phyloP scores from a whole-genome alignment of 1,140 invertebrate species.

The Holcopasites calliopsidis region DNA sequence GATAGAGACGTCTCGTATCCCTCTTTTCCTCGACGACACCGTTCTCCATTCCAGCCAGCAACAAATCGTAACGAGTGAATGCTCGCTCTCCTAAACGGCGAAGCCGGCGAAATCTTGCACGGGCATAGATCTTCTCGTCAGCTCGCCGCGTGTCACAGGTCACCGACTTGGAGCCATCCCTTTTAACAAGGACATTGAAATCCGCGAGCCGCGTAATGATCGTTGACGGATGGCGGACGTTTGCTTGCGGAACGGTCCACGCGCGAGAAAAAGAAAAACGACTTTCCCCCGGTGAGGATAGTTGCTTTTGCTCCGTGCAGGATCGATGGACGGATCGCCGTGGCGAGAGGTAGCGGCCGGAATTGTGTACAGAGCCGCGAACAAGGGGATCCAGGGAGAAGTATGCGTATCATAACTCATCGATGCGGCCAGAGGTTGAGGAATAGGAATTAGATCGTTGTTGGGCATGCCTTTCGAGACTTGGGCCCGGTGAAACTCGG shows the following conservation, averaged over 20 bases:
- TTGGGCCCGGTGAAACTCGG: slow-evolving; percentile 33
- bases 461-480: slow-evolving; percentile 4
- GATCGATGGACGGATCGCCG: slow-evolving; percentile 32
- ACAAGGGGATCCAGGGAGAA: slow-evolving; percentile 6
- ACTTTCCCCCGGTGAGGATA: slow-evolving; percentile 24
- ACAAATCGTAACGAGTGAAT: slow-evolving; percentile 26
- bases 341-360: slow-evolving; percentile 27
- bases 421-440: slow-evolving; percentile 26
- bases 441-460: slow-evolving; percentile 42
- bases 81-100: not conserved
- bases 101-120: slow-evolving; percentile 1
- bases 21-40: not conserved
- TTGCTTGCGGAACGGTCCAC: not conserved
- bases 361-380: slow-evolving; percentile 9
- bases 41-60: not conserved
- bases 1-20: slow-evolving; percentile 13
- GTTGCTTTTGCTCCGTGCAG: not conserved
- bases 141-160: slow-evolving; percentile 27
- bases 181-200: slow-evolving; percentile 42
- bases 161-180: slow-evolving; percentile 7
- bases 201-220: slow-evolving; percentile 58
- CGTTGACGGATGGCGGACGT: slow-evolving; percentile 52
- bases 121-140: slow-evolving; percentile 41
- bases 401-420: slow-evolving; percentile 52
- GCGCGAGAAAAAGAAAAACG: slow-evolving; percentile 15